Evolutionary conservation across 2,113 vertebrate species (phyloP).

Genomic region (Jacana jacana): DNA sequence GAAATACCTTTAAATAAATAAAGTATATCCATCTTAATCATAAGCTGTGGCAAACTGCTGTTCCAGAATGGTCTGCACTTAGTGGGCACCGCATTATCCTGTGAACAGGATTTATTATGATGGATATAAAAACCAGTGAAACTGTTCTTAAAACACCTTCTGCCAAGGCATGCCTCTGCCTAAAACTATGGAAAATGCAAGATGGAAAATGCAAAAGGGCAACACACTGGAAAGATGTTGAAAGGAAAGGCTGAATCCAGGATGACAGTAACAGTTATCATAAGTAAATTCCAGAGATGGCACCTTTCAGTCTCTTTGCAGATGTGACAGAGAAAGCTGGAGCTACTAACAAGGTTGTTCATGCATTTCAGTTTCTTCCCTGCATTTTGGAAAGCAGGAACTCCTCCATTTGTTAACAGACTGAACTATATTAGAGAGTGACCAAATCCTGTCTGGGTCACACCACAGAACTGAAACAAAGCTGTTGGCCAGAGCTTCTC

Average conservation of each 20-base stretch:
- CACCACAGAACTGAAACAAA: neutral
- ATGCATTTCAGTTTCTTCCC: neutral
- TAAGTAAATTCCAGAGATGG: neutral
- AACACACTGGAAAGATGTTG: rapidly evolving
- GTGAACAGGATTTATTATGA: neutral
- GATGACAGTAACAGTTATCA: neutral
- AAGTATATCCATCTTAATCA: neutral
- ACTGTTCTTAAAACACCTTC: neutral
- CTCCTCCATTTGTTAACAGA: neutral
- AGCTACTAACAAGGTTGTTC: neutral
- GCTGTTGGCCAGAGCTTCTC: neutral
- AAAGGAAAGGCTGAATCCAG: neutral
- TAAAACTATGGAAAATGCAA: neutral
- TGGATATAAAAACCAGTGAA: neutral
- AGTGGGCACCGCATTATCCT: neutral
- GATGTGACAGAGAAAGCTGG: neutral
- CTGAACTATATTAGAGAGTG: neutral
- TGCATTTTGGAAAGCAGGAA: neutral
- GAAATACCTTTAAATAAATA: neutral
- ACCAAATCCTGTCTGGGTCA: neutral
- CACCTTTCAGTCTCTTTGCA: neutral
- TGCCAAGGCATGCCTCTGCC: neutral
- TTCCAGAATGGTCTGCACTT: neutral
- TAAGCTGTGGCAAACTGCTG: neutral
- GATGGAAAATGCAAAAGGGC: neutral